These are phyloP conservation scores for Vidua chalybeata DNA, from an alignment of 2,113 vertebrate species.

Conservation along the genomic window DNA sequence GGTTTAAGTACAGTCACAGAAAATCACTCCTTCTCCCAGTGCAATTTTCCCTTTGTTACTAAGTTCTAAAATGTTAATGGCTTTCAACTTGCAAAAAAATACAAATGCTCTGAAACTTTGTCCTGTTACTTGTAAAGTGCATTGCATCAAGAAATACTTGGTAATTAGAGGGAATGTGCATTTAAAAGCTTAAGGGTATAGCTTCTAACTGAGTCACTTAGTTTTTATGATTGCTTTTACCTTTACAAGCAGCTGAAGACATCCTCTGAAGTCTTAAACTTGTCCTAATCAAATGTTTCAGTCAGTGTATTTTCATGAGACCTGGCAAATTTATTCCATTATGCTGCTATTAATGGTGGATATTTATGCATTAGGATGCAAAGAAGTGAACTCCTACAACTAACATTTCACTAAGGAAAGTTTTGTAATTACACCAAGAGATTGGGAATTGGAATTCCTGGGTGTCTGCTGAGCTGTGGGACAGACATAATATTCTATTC, in stretches of 20 bases:
- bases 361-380: constrained; percentile 22
- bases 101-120: not conserved
- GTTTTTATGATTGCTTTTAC: constrained; percentile 34
- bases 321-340: not conserved
- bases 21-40: not conserved
- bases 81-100: not conserved
- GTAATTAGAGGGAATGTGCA: constrained; percentile 9
- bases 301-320: constrained; percentile 20
- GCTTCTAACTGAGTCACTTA: constrained; percentile 10
- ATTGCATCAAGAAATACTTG: not conserved
- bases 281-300: constrained; percentile 21
- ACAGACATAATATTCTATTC: not conserved
- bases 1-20: not conserved
- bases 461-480: not conserved
- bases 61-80: not conserved
- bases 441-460: not conserved
- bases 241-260: constrained; percentile 15
- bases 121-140: not conserved
- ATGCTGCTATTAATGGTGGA: not conserved
- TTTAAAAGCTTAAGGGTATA: constrained; percentile 21
- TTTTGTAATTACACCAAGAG: not conserved
- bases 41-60: not conserved
- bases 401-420: not conserved
- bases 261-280: constrained; percentile 12
- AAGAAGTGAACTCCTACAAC: not conserved